A percentile compares a stretch with the other conserved stretches of the same genome.
phyloP scores from a whole-genome alignment of 2,888 invertebrate species.

The Ommatoiulus sabulosus region DNA sequence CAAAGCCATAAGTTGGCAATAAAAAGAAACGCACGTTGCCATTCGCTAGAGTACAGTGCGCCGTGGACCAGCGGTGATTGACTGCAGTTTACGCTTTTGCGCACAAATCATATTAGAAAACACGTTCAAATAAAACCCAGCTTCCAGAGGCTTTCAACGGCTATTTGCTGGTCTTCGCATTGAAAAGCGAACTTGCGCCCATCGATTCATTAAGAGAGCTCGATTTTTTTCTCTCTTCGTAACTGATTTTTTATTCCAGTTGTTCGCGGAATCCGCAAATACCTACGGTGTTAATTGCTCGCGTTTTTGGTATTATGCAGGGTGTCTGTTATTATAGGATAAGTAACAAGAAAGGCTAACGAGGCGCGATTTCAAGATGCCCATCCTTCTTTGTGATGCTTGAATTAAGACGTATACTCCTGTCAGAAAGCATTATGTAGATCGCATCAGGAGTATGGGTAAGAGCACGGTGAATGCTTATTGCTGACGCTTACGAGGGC shows the following conservation, averaged over 20 bases:
- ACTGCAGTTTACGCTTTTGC: conserved; percentile 21
- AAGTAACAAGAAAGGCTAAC: too few relatives aligned
- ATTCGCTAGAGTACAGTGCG: background rate
- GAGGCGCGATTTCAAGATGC: too few relatives aligned
- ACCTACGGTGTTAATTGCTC: background rate
- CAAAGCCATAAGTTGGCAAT: conserved; percentile 28
- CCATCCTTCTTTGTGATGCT: too few relatives aligned
- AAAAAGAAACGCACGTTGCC: conserved; percentile 32
- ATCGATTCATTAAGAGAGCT: background rate
- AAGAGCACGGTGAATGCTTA: too few relatives aligned
- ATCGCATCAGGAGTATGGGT: too few relatives aligned
- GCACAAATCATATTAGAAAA: conserved; percentile 34
- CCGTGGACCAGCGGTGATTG: background rate
- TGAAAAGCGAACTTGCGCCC: background rate
- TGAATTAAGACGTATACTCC: too few relatives aligned
- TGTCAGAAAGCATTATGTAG: too few relatives aligned
- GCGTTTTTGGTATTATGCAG: background rate
- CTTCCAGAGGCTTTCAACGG: conserved; percentile 2
- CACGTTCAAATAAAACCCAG: background rate
- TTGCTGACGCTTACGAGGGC: too few relatives aligned
- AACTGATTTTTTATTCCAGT: background rate
- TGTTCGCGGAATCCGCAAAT: background rate
- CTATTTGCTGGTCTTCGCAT: conserved; percentile 20
- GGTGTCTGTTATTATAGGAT: too few relatives aligned
- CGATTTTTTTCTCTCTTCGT: background rate